phyloP scores from a whole-genome alignment of 2,797 vertebrate species.

The Enteromius thamalakanensis region DNA sequence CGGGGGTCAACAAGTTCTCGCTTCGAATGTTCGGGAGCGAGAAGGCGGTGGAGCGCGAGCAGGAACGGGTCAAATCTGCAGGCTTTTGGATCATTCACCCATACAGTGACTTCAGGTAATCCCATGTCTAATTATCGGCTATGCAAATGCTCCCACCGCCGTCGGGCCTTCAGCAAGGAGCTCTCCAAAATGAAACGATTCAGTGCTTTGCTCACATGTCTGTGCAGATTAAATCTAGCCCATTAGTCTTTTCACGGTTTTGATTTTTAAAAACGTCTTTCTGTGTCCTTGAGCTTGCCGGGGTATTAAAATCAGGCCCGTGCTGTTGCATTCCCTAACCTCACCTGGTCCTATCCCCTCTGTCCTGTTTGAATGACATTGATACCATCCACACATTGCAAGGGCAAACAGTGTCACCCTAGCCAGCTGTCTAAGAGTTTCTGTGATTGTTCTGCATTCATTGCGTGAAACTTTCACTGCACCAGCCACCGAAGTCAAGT shows the following conservation, averaged over 20 bases:
- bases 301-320: conserved; percentile 13
- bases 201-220: conserved; percentile 1
- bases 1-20: conserved; percentile 99
- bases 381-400: conserved; percentile 32
- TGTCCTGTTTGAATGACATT: conserved; percentile 40
- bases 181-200: conserved; percentile 13
- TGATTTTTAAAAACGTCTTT: conserved; percentile 13
- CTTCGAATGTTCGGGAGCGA: conserved; percentile 98
- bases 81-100: conserved; percentile 99
- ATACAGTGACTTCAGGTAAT: conserved; percentile 99
- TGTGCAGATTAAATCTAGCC: not conserved
- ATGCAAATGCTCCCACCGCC: not conserved
- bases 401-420: conserved; percentile 18
- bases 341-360: conserved; percentile 30
- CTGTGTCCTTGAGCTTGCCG: conserved; percentile 45
- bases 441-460: not conserved
- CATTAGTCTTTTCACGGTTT: not conserved
- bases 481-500: not conserved
- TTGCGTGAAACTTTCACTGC: conserved; percentile 16
- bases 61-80: conserved; percentile 94
- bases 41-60: conserved; percentile 97
- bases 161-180: not conserved
- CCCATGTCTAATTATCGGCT: conserved; percentile 16
- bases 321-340: conserved; percentile 5
- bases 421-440: conserved; percentile 16